These are phyloP conservation scores for Eupeodes latifasciatus DNA, from an alignment of 2,888 invertebrate genomes.

Conservation along the genomic window DNA sequence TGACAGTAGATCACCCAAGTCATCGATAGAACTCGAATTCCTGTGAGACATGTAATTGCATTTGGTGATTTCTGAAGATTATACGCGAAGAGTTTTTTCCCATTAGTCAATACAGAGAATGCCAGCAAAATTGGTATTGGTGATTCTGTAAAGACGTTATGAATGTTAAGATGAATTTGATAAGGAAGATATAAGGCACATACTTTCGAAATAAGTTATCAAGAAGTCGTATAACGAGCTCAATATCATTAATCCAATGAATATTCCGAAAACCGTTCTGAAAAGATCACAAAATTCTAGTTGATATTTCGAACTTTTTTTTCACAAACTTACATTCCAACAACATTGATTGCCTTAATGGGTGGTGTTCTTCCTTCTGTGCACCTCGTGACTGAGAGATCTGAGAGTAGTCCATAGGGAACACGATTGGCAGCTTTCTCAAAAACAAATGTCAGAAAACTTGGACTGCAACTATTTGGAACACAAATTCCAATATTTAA, in stretches of 20 bases:
- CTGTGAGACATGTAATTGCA: constrained; percentile 16
- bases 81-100: constrained; percentile 48
- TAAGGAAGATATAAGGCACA: neutral
- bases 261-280: constrained; percentile 5
- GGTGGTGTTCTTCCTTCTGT: neutral
- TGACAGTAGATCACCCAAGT: constrained; percentile 48
- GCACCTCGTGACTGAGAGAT: neutral
- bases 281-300: neutral
- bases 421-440: constrained; percentile 27
- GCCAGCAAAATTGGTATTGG: constrained; percentile 34
- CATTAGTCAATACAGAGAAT: constrained; percentile 56
- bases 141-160: constrained; percentile 27
- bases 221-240: constrained; percentile 25
- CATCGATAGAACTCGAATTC: constrained; percentile 50
- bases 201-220: constrained; percentile 12
- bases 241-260: constrained; percentile 9
- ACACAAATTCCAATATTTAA: constrained; percentile 68
- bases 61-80: constrained; percentile 19
- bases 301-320: neutral
- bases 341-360: neutral
- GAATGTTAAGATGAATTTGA: neutral
- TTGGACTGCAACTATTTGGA: constrained; percentile 63
- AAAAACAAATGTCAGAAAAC: constrained; percentile 42
- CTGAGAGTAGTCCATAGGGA: constrained; percentile 20
- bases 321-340: constrained; percentile 12